Percentiles rank a stretch among this genome's conserved stretches.
Conservation (phyloP, 2,888 invertebrate species). For the Cyrtodaria siliqua region DNA sequence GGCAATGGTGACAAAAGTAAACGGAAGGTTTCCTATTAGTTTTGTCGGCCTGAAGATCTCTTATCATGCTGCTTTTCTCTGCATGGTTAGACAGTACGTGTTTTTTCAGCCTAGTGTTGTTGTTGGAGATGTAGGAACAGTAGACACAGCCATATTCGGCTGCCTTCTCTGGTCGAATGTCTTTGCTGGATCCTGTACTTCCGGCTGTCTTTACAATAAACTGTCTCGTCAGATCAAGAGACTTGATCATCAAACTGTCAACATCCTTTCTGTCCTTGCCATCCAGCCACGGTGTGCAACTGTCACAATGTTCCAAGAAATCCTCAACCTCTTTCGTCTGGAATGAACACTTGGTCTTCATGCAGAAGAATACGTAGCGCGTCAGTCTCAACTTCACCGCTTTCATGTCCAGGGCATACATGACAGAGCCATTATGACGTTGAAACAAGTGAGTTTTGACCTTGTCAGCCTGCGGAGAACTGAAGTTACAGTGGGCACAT, state of each 20-base stretch:
- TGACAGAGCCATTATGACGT: conserved; percentile 65
- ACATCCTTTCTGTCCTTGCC: conserved; percentile 44
- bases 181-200: conserved; percentile 40
- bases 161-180: conserved; percentile 41
- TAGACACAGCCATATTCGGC: conserved; percentile 72
- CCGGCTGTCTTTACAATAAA: conserved; percentile 63
- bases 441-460: conserved; percentile 68
- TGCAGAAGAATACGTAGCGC: conserved; percentile 75
- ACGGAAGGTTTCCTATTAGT: conserved; percentile 55
- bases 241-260: conserved; percentile 59
- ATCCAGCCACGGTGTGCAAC: conserved; percentile 72
- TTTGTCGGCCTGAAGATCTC: conserved; percentile 58
- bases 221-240: conserved; percentile 59
- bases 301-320: conserved; percentile 70
- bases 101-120: conserved; percentile 69
- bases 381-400: conserved; percentile 66
- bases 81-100: conserved; percentile 70
- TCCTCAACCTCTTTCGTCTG: conserved; percentile 67
- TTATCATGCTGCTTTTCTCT: conserved; percentile 57
- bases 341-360: conserved; percentile 73
- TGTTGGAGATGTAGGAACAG: conserved; percentile 68
- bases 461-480: conserved; percentile 55
- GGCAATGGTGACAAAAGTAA: conserved; percentile 70
- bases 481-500: conserved; percentile 76
- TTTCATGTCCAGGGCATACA: conserved; percentile 71